phyloP scores from a whole-genome alignment of 2,113 vertebrate species.

The Acanthisitta chloris region DNA sequence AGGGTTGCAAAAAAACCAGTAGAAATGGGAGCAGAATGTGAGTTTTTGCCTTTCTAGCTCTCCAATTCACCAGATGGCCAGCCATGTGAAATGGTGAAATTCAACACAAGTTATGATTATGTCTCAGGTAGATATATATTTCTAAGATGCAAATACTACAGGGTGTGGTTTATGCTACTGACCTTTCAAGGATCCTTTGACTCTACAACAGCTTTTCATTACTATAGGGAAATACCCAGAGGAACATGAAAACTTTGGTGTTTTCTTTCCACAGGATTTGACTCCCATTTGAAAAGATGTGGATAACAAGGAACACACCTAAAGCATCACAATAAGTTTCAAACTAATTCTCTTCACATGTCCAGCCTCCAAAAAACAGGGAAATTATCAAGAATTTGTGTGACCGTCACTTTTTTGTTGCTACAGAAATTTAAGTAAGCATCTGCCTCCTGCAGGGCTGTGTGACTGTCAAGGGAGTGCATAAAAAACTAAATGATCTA shows the following conservation, averaged over 20 bases:
- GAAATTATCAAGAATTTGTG: neutral
- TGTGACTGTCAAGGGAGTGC: neutral
- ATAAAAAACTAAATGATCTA: neutral
- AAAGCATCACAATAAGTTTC: neutral
- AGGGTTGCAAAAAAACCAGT: neutral
- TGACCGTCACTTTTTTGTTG: neutral
- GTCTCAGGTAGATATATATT: neutral
- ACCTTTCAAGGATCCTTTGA: neutral
- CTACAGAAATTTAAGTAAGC: neutral
- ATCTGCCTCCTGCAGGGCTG: neutral
- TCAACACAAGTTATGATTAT: neutral
- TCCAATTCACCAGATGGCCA: neutral
- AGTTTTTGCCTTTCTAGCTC: neutral
- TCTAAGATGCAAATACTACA: neutral
- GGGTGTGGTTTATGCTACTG: neutral
- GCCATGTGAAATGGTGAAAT: neutral
- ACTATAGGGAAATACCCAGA: neutral
- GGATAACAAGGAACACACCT: neutral
- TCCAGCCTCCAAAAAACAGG: neutral
- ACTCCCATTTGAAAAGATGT: neutral
- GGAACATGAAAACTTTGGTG: neutral
- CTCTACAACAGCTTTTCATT: neutral
- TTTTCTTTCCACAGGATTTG: neutral
- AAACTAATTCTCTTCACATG: neutral
- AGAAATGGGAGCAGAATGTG: neutral